Evolutionary conservation across 2,888 invertebrate genomes (phyloP).

Genomic region (Palloptera scutellata): DNA sequence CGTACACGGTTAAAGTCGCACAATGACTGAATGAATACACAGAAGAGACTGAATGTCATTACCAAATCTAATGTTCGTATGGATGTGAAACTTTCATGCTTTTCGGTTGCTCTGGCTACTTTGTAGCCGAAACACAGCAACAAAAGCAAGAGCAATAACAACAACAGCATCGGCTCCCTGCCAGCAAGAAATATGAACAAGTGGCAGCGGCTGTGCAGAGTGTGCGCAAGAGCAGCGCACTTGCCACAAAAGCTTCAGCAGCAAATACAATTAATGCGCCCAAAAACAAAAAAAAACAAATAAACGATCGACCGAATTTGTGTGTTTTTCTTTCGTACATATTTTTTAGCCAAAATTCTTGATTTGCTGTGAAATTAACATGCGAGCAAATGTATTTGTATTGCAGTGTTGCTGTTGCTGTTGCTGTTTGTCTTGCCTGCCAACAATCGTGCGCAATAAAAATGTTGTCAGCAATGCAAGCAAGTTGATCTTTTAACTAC

Average conservation of each 20-base stretch:
- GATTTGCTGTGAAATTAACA: background rate
- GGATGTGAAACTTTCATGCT: constrained; percentile 31
- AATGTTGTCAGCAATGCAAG: background rate
- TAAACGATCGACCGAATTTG: background rate
- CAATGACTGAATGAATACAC: constrained; percentile 53
- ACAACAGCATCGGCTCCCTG: background rate
- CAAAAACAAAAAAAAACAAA: background rate
- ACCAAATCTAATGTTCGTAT: constrained; percentile 41
- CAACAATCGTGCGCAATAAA: constrained; percentile 2
- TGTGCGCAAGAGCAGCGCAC: background rate
- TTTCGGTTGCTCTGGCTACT: background rate
- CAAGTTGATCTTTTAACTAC: no score
- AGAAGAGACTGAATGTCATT: constrained; percentile 57
- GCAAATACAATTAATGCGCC: background rate
- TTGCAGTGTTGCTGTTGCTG: background rate
- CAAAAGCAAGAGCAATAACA: background rate
- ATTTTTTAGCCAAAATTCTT: background rate
- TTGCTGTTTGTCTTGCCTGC: background rate
- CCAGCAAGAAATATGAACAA: background rate
- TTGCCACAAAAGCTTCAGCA: background rate
- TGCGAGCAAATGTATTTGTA: background rate
- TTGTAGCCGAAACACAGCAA: constrained; percentile 8
- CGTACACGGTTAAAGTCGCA: constrained; percentile 50
- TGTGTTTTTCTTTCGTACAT: background rate
- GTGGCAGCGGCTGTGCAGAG: background rate